Base-by-base conservation (phyloP, 2,888 invertebrate species). In the Lordiphosa andalusiaca region DNA sequence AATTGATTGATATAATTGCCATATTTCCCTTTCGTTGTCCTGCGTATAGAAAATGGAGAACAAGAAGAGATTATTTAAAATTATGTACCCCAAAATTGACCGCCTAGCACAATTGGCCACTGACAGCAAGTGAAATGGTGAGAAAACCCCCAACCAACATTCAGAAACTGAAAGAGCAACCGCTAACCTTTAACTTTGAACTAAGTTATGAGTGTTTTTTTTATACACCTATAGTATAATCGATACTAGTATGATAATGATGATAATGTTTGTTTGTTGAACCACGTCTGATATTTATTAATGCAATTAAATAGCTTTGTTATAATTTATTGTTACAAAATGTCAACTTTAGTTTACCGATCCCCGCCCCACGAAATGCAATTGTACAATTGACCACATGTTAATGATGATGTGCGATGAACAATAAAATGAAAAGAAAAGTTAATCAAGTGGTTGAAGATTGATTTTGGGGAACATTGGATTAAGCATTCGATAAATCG, bases 241-340 rank as follows among this genome's bases (percentile, higher is more conserved):
- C 41, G 54, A 52, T 66, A 42, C 61, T 63, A 56, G 53, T 65
- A 50, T 16, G 16, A 2, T 16, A 16, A 16, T 16, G 16, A 16
- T 61, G 53, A 68, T 60, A 62, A 58, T 73, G 57, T 84, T 81
- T 77, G 51, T 78, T 30, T 75, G 72, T 78, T 84, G 50, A 81
- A 73, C 73, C 71, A 63, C 81, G 74, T 78, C 84, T 81, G 84
- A 77, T 82, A 84, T 84, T 78, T 81, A 77, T 77, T 74, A 77
- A 67, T 44, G 68, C 55, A 53, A 50, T 61, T 67, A 61, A 55
- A 52, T 73, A 69, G 74, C 60, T 52, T 65, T 80, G 84, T 71
- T 81, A 63, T 77, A 62, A 73, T 67, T 84, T 77, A 84, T 67
- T 70, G 57, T 84, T 81, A 67, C 44, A 58, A 56, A 67, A 60